Evolutionary conservation across 2,113 vertebrate genomes (phyloP), one percentile per base, ranked within the genome.

Genomic region (Stigmatopora nigra): DNA sequence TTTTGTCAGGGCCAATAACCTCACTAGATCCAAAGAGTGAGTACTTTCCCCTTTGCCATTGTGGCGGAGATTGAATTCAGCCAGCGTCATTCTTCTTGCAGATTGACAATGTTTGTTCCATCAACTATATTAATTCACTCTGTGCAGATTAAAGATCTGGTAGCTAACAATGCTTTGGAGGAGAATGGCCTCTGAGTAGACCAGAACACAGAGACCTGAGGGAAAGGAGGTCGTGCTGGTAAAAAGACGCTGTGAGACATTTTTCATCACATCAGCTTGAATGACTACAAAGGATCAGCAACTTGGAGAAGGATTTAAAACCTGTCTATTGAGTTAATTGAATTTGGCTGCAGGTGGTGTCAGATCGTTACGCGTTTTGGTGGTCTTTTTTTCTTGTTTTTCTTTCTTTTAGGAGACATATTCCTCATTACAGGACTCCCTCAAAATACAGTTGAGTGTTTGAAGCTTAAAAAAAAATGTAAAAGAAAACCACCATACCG

Each of bases 71-170:
- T 84, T 85, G 88, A 92, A 92, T 89, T 87, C 81, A 85, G 82
- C 81, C 79, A 70, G 58, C 75, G 87, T 89, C 74, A 82, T 92
- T 92, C 90, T 89, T 86, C 81, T 70, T 71, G 67, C 74, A 91
- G 87, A 89, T 79, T 86, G 87, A 90, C 83, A 91, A 88, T 86
- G 90, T 89, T 90, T 89, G 88, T 90, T 79, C 89, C 76, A 84
- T 80, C 86, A 73, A 80, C 70, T 78, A 70, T 84, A 90, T 88
- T 91, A 91, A 91, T 91, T 92, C 88, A 86, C 80, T 76, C 77
- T 9, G 48, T 88, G 74, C 78, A 83, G 88, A 85, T 88, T 85
- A 82, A 84, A 79, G 76, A 88, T 88, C 84, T 82, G 83, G 74
- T 78, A 80, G 86, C 87, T 78, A 88, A 89, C 86, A 88, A 77